A percentile compares a stretch with the other conserved stretches of the same genome.
Evolutionary conservation across 2,113 vertebrate species (phyloP).

Genomic region (Mohoua ochrocephala): DNA sequence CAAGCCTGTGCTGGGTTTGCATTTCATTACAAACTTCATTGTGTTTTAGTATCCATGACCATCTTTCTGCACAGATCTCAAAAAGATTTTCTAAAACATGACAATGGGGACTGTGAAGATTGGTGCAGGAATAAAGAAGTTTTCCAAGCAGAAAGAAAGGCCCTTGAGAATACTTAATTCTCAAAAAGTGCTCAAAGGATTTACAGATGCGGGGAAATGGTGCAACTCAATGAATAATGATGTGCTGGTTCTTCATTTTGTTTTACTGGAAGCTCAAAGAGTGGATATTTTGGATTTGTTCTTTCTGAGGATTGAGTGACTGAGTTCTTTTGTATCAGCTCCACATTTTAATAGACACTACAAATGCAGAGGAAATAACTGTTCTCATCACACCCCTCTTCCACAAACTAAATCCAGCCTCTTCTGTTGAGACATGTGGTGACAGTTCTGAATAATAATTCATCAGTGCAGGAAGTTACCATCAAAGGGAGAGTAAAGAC

Average conservation of each 20-base stretch:
- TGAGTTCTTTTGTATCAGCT: neutral
- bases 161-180: neutral
- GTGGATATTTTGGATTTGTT: neutral
- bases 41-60: neutral
- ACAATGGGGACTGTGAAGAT: rapidly evolving
- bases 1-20: neutral
- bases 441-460: neutral
- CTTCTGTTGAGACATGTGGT: neutral
- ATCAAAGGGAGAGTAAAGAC: neutral
- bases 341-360: neutral
- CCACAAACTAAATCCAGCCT: neutral
- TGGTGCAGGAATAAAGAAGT: neutral
- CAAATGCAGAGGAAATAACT: neutral
- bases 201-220: neutral
- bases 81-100: neutral
- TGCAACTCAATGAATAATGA: neutral
- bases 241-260: neutral
- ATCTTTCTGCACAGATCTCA: neutral
- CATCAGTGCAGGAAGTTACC: neutral
- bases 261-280: neutral
- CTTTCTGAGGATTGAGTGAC: neutral
- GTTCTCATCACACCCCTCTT: neutral
- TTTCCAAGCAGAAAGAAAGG: neutral
- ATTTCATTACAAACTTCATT: neutral
- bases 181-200: neutral